phyloP scores from a whole-genome alignment of 30 jellyfish, hydroid and myxozoan genomes.

The Nemopilema nomurai region DNA sequence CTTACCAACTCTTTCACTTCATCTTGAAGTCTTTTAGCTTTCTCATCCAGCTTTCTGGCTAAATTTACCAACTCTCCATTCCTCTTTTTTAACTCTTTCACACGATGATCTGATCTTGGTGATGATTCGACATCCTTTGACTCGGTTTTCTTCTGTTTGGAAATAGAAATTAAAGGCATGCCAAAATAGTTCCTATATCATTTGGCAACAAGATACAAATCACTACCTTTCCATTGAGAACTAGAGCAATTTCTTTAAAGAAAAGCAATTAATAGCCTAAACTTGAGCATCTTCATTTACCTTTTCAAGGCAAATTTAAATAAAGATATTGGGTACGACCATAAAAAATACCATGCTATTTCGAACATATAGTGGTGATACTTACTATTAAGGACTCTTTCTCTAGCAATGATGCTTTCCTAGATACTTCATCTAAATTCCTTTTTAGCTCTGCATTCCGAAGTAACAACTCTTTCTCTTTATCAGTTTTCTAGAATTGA shows the following conservation, averaged over 20 bases:
- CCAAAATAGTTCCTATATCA: background rate
- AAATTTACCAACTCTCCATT: conserved; percentile 81
- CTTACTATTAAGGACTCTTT: conserved; percentile 35
- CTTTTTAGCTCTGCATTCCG: conserved; percentile 40
- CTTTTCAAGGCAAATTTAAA: no score
- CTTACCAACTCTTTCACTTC: conserved; percentile 73
- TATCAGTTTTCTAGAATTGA: conserved; percentile 34
- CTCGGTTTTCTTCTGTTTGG: conserved; percentile 31
- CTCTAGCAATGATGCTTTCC: conserved; percentile 15
- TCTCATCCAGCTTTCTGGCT: conserved; percentile 88
- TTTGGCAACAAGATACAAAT: background rate
- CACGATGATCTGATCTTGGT: conserved; percentile 52
- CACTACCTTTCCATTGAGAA: background rate
- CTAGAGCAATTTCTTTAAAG: no score
- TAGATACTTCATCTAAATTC: conserved; percentile 43
- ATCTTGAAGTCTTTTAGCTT: conserved; percentile 73
- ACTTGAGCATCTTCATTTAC: no score
- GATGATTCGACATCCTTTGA: conserved; percentile 43
- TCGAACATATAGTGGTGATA: background rate
- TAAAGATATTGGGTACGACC: no score
- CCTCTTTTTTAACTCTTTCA: conserved; percentile 71
- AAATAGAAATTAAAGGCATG: background rate
- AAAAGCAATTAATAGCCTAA: no score
- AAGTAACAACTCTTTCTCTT: conserved; percentile 45
- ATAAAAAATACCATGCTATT: no score